phyloP scores from a whole-genome alignment of 2,797 vertebrate genomes.

The Onychomys leucogaster region DNA sequence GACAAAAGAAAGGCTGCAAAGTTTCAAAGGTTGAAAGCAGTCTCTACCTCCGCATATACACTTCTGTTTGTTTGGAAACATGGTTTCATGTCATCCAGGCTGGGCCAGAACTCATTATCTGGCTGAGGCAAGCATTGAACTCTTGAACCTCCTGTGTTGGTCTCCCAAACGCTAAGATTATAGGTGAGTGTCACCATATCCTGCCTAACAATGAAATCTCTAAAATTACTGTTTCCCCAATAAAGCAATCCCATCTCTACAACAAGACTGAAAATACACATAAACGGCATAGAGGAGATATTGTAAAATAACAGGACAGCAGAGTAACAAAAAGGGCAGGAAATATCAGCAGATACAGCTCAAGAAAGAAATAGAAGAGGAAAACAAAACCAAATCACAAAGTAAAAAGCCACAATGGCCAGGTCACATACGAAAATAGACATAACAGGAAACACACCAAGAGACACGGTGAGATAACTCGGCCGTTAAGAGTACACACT shows the following conservation, averaged over 20 bases:
- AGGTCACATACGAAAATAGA: not conserved
- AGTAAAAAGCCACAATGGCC: not conserved
- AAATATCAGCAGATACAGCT: not conserved
- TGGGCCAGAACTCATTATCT: not conserved
- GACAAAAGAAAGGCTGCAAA: not conserved
- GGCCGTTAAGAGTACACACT: not conserved
- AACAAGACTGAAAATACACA: not conserved
- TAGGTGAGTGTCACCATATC: not conserved
- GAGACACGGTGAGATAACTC: not conserved
- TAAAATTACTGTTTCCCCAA: not conserved
- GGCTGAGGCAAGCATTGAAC: not conserved
- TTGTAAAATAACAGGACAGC: not conserved
- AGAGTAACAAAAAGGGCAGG: not conserved
- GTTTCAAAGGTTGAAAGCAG: conserved; percentile 36
- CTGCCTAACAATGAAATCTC: not conserved
- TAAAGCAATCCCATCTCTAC: not conserved
- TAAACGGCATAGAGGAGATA: not conserved
- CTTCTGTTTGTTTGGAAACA: not conserved
- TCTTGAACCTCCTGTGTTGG: not conserved
- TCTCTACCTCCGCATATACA: rapidly evolving
- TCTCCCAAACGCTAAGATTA: not conserved
- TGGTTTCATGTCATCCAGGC: not conserved
- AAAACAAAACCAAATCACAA: not conserved
- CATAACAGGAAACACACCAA: not conserved
- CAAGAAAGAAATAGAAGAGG: not conserved